Conservation (phyloP, 2,888 invertebrate species). For the Yponomeuta evonymella region DNA sequence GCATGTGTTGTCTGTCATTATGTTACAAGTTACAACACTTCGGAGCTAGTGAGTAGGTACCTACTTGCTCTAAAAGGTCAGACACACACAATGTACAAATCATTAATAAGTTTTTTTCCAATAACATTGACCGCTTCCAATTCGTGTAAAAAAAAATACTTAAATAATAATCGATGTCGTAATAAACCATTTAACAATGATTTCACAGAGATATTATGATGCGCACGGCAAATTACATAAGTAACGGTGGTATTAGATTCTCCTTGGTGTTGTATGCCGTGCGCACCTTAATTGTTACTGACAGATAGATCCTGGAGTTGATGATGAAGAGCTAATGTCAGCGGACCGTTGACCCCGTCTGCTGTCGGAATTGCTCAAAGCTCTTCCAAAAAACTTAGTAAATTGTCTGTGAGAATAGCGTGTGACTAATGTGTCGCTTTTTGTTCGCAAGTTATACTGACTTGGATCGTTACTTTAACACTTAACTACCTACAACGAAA, state of each 20-base stretch:
- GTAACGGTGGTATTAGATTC: conserved; percentile 1
- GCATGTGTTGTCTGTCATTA: conserved; percentile 14
- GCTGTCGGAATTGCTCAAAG: conserved; percentile 38
- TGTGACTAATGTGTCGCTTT: conserved; percentile 14
- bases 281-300: conserved; percentile 23
- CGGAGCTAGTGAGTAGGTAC: conserved; percentile 14
- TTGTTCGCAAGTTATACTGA: conserved; percentile 7
- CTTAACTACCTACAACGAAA: conserved; percentile 1
- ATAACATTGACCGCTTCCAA: neutral
- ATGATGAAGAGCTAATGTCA: conserved; percentile 35
- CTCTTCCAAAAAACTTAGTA: conserved; percentile 33
- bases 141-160: neutral
- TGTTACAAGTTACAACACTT: neutral
- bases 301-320: conserved; percentile 45
- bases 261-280: neutral
- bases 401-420: conserved; percentile 16
- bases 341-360: conserved; percentile 46
- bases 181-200: conserved; percentile 2
- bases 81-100: neutral
- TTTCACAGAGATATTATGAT: conserved; percentile 26
- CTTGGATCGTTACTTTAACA: conserved; percentile 5
- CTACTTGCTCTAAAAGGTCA: conserved; percentile 34
- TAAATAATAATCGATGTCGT: neutral
- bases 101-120: neutral
- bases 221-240: conserved; percentile 15